Percentiles rank a stretch among this genome's conserved stretches.
Evolutionary conservation across 2,797 vertebrate genomes (phyloP).

Genomic region (Xerus rutilus): DNA sequence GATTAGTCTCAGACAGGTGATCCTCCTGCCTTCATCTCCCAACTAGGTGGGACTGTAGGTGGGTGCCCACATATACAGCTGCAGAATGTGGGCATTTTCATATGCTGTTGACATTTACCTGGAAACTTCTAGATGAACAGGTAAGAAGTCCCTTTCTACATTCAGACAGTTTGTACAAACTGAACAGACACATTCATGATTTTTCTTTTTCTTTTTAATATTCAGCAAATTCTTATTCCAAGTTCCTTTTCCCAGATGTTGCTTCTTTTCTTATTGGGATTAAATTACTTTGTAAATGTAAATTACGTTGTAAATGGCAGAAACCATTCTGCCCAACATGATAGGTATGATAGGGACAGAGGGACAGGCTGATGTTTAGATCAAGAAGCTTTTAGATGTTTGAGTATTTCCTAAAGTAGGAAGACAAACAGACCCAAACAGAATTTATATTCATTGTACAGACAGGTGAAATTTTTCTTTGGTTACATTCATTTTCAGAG

Average conservation of each 20-base stretch:
- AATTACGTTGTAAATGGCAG: conserved; percentile 83
- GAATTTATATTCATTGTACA: conserved; percentile 78
- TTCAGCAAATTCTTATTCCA: background rate
- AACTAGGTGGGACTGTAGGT: background rate
- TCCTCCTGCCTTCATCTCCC: background rate
- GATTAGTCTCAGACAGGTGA: background rate
- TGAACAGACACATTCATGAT: background rate
- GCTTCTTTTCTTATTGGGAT: conserved; percentile 50
- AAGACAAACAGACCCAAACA: conserved; percentile 78
- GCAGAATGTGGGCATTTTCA: background rate
- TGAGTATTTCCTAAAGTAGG: conserved; percentile 81
- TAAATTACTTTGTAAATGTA: conserved; percentile 83
- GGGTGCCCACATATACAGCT: background rate
- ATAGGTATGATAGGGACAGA: conserved; percentile 70
- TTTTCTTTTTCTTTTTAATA: background rate
- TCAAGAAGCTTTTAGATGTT: conserved; percentile 55
- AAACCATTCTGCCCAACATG: conserved; percentile 73
- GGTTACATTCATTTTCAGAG: background rate
- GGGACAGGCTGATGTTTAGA: conserved; percentile 73
- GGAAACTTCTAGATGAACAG: background rate
- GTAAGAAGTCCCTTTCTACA: background rate
- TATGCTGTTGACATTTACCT: background rate
- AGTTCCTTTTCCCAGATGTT: conserved; percentile 58
- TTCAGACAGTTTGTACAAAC: background rate
- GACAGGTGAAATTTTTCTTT: conserved; percentile 69